Evolutionary conservation across 2,797 vertebrate species (phyloP).

Genomic region (Eleutherodactylus coqui): DNA sequence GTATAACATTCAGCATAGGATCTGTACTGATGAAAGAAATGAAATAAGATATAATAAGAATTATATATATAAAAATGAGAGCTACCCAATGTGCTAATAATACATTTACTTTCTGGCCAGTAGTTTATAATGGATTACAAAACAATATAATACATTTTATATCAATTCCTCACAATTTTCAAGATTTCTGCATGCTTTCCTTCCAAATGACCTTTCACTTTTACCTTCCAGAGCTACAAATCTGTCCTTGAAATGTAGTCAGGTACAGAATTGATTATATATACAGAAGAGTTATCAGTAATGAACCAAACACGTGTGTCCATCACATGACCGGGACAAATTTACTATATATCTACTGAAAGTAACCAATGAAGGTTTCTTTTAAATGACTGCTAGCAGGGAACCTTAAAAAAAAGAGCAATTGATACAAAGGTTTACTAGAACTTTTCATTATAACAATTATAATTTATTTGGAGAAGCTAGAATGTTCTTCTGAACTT

Average conservation of each 20-base stretch:
- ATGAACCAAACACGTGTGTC: no score
- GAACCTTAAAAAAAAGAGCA: no score
- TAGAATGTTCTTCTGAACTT: background rate
- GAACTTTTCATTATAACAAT: no score
- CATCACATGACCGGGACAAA: no score
- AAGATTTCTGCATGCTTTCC: no score
- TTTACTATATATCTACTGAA: no score
- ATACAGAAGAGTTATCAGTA: no score
- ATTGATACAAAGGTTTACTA: no score
- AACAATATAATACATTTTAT: background rate
- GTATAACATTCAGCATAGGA: background rate
- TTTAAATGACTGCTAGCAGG: no score
- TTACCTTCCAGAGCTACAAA: no score
- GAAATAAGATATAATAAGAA: background rate
- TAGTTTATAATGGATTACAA: background rate
- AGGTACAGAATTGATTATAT: background rate
- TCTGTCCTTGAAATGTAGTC: background rate
- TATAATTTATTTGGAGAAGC: background rate
- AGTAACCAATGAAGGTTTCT: no score
- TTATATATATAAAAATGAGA: conserved; percentile 3
- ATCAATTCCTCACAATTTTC: no score
- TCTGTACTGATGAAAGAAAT: background rate
- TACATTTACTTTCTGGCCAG: background rate
- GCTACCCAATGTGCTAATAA: background rate
- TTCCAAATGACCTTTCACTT: background rate